These are phyloP conservation scores for Agrotis clavis DNA, from an alignment of 2,888 invertebrate species.

Conservation along the genomic window DNA sequence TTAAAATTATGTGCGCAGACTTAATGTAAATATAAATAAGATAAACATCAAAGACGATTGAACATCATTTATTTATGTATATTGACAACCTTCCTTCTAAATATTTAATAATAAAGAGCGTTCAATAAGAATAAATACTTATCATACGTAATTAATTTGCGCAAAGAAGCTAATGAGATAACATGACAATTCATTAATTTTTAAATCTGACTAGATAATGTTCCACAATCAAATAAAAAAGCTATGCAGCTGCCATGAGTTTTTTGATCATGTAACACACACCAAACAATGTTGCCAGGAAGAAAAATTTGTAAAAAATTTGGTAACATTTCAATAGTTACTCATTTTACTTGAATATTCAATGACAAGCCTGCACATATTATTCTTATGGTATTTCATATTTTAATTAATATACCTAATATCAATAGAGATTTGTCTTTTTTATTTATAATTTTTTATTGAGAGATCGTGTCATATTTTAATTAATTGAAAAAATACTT, in stretches of 20 bases:
- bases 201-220: slow-evolving; percentile 21
- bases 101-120: slow-evolving; percentile 66
- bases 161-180: slow-evolving; percentile 60
- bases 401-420: not conserved
- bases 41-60: slow-evolving; percentile 51
- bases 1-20: too few species aligned
- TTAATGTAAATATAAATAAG: not conserved
- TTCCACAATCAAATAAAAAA: slow-evolving; percentile 43
- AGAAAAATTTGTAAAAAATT: slow-evolving; percentile 12
- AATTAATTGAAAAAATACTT: slow-evolving; percentile 10
- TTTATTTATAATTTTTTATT: not conserved
- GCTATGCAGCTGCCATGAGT: slow-evolving; percentile 28
- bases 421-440: not conserved
- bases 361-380: slow-evolving; percentile 6
- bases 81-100: slow-evolving; percentile 69
- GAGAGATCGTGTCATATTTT: not conserved
- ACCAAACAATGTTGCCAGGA: slow-evolving; percentile 33
- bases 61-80: slow-evolving; percentile 69
- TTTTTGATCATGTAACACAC: slow-evolving; percentile 45
- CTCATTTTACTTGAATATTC: not conserved
- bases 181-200: slow-evolving; percentile 23
- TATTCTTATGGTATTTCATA: not conserved
- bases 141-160: slow-evolving; percentile 58
- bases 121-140: slow-evolving; percentile 64
- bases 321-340: not conserved